These are phyloP conservation scores for Oreamnos americanus DNA, from an alignment of 2,113 vertebrate genomes.

Conservation along the genomic window DNA sequence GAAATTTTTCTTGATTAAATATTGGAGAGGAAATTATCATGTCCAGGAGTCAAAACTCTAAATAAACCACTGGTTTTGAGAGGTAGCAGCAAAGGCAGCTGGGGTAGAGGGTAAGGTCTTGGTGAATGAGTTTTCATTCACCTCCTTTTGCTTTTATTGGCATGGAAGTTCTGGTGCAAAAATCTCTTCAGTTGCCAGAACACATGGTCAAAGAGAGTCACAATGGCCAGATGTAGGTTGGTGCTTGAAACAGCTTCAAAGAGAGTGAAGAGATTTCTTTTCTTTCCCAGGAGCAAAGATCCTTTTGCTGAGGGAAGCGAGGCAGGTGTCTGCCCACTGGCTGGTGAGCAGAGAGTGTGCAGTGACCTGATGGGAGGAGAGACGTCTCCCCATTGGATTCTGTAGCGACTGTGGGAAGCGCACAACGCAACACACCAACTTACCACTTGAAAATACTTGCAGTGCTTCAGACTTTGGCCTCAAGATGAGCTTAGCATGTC, in stretches of 20 bases:
- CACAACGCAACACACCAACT: neutral
- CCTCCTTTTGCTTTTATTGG: neutral
- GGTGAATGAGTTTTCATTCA: neutral
- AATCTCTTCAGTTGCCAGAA: neutral
- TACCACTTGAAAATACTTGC: neutral
- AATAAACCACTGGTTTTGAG: neutral
- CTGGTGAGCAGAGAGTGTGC: neutral
- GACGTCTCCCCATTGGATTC: neutral
- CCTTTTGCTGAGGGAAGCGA: neutral
- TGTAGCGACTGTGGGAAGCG: neutral
- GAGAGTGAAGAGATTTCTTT: neutral
- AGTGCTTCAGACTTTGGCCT: neutral
- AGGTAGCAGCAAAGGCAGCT: neutral
- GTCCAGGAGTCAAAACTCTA: neutral
- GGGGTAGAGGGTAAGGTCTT: neutral
- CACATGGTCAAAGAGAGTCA: neutral
- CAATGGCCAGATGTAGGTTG: neutral
- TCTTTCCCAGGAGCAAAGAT: neutral
- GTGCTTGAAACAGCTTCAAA: neutral
- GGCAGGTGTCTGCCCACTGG: neutral
- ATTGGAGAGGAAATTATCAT: neutral
- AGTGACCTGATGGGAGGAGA: neutral
- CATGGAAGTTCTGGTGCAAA: neutral
- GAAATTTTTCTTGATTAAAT: neutral
- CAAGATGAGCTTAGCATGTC: neutral